Conservation (phyloP, 2,797 vertebrate species). For the Cyprinodon diabolis region DNA sequence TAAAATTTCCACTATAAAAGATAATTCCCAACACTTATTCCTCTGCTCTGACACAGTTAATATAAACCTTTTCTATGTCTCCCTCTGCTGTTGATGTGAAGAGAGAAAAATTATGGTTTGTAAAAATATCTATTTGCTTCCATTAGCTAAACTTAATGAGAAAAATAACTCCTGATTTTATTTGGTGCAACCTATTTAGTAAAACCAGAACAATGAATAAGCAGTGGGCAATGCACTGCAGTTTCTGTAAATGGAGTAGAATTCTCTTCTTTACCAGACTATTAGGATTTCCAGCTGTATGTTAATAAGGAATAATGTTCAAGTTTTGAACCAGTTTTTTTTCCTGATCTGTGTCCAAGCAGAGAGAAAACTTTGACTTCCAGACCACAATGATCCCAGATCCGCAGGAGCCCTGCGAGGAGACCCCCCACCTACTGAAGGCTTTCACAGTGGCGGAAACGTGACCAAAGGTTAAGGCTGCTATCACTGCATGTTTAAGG, state of each 20-base stretch:
- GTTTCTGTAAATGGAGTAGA: not conserved
- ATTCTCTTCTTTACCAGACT: too few species aligned
- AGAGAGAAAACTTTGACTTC: not conserved
- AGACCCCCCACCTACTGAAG: not conserved
- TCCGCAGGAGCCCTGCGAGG: not conserved
- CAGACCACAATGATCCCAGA: not conserved
- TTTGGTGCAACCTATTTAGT: not conserved
- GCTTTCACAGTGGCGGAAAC: not conserved
- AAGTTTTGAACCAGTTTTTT: not conserved
- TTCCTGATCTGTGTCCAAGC: not conserved
- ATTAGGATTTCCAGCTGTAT: not conserved
- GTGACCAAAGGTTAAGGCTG: not conserved
- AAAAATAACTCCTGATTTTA: not conserved
- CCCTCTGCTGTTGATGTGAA: not conserved
- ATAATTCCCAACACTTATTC: not conserved
- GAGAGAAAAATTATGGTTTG: not conserved
- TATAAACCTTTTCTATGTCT: not conserved
- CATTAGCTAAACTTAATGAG: not conserved
- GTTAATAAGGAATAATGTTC: not conserved
- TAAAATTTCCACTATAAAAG: not conserved
- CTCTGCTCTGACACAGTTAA: not conserved
- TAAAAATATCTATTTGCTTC: not conserved
- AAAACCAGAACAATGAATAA: not conserved
- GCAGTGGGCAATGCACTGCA: not conserved
- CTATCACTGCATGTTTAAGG: not conserved